Evolutionary conservation across 2,797 vertebrate genomes (phyloP), one percentile per base, ranked within the genome.

Genomic region (Micromesistius poutassou): DNA sequence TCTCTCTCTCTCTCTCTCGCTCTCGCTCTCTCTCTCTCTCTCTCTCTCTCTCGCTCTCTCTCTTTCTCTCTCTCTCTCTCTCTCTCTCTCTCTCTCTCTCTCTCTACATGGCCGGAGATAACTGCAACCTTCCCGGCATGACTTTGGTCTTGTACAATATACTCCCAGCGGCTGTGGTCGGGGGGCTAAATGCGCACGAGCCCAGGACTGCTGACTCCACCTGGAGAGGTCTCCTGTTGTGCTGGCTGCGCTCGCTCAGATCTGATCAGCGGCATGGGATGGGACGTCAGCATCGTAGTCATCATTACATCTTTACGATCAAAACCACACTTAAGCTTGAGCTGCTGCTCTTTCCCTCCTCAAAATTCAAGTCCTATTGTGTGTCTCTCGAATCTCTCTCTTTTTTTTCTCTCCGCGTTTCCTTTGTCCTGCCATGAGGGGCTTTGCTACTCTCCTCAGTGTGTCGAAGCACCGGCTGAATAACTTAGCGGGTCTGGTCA

Each of bases 101-200:
- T 28, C 62, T 68, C 90, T 91, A 92, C 87, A 90, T 88, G 89
- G 89, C 83, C 80, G 78, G 83, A 87, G 89, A 90, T 91, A 90
- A 86, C 92, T 89, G 83, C 81, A 82, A 91, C 92, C 90, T 91
- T 93, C 91, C 90, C 87, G 88, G 88, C 85, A 74, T 92, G 89
- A 93, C 90, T 91, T 92, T 93, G 88, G 89, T 88, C 87, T 84
- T 81, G 82, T 76, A 79, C 77, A 82, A 82, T 81, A 80, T 73
- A 74, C 72, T 84, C 22, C 79, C 40, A 30, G 31, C 75, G 77
- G 73, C 38, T 68, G 55, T 25, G 62, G 62, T 68, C 12, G 62
- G 62, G 62, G 62, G 62, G 62, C 74, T 79, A 66, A 83, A 72
- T 31, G 76, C 12, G 55, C 62, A 68, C 25, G 72, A 81, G 38